Base-by-base conservation (phyloP, 2,797 vertebrate genomes). In the Miichthys miiuy region DNA sequence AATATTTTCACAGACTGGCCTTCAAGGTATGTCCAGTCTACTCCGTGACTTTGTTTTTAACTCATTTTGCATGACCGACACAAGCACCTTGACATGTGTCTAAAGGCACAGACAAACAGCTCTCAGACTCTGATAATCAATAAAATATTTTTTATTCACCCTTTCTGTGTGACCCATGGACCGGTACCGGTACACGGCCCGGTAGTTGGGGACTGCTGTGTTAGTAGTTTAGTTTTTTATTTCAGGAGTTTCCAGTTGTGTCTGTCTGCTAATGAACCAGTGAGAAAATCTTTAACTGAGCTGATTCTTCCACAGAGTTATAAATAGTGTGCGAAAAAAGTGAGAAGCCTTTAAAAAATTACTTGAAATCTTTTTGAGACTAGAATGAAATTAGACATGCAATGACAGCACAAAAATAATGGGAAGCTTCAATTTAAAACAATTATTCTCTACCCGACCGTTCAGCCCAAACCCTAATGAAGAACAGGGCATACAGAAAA, bases 391-490 rank as follows among this genome's bases (percentile, higher is more conserved):
- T 38, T 38, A 38, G 34, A 21, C 50, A 21, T 25, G 6, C 14
- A 47, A 13, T 17, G n/a, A 1, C 34, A 50, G 17, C 42, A 38
- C 25, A 57, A 30, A 51, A 46, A 47, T 57, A 30, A 46, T n/a
- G 13, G 10, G 8, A 68, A 42, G 5, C 20, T 41, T 58, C 6
- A 34, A n/a, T 54, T 48, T 50, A 18, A 70, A 58, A 76, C 14
- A 30, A 14, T 47, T 46, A 23, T 9, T 55, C 30, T 47, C 72
- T 34, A 42, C 30, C 16, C 62, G 62, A 46, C 23, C 25, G 42
- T 41, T 23, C 11, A 57, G 52, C 30, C 64, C 21, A 20, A 38
- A 57, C 42, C 34, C 54, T 68, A 80, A 84, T 54, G 75, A 76
- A 81, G 42, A 74, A 47, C 70, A 70, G 14, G 1, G 2, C 54